Base-by-base conservation (phyloP, 1,140 invertebrate genomes). In the Ridgeia piscesae region DNA sequence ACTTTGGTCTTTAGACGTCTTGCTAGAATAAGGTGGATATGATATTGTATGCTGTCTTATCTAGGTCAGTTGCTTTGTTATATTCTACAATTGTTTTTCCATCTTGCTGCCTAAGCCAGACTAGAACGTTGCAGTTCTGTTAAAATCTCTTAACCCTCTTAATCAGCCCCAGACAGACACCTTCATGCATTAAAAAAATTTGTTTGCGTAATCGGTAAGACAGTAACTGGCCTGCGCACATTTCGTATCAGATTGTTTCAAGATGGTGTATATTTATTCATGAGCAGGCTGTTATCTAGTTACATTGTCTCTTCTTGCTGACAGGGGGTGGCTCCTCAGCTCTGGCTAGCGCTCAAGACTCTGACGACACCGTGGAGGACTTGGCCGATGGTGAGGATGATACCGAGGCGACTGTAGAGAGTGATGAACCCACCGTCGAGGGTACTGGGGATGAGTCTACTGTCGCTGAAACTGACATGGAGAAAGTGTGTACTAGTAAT, bases 341-440 rank as follows among this genome's bases (percentile, higher is more conserved):
- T 88, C 48, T 93, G 91, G 48, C 93, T 35, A 93, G 33, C 33
- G 58, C 58, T 8, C 17, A 77, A 77, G 58, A 77, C 58, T 77
- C 58, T 77, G 89, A 90, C 17, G 89, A 90, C 33, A 21, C 89
- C 33, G 35, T 90, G 17, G 89, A 90, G 89, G 89, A 90, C 35
- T 34, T 42, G 35, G 89, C 93, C 34, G 93, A 93, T 92, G 93
- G 93, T 89, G 94, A 93, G 8, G 93, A 93, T 31, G 89, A 42
- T 92, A 94, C 95, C 91, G 95, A 95, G 89, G 94, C 93, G 31
- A 94, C 94, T 89, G 94, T 95, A 6, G 95, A 95, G 91, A 94
- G 93, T 14, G 95, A 95, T 33, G 94, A 94, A 35, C 92, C 17
- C 27, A 92, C 35, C 42, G 94, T 93, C 42, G 94, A 94, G 89